phyloP scores from a whole-genome alignment of 2,888 invertebrate species.

The Asteroscopus sphinx region DNA sequence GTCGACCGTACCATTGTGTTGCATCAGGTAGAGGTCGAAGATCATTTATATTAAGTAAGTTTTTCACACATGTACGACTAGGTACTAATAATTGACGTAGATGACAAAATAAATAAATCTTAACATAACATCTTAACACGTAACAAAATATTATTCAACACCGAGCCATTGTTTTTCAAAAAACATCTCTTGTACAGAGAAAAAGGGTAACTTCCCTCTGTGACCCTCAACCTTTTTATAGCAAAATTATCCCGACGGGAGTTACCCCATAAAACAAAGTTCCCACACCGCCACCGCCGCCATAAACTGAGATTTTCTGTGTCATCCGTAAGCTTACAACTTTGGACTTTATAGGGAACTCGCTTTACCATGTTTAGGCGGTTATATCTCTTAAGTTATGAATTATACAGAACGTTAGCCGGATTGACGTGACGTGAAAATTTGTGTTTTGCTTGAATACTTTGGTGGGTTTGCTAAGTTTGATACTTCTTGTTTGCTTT shows the following conservation, averaged over 20 bases:
- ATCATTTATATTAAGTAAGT: too few relatives aligned
- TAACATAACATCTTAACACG: not conserved
- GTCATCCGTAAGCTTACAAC: slow-evolving; percentile 60
- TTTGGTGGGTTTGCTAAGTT: slow-evolving; percentile 6
- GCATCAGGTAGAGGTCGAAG: too few relatives aligned
- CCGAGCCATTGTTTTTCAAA: slow-evolving; percentile 15
- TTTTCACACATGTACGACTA: too few relatives aligned
- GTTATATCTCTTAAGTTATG: slow-evolving; percentile 46
- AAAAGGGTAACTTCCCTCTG: slow-evolving; percentile 44
- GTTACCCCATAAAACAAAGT: slow-evolving; percentile 63
- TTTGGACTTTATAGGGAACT: slow-evolving; percentile 51
- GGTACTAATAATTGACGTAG: too few relatives aligned
- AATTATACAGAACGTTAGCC: slow-evolving; percentile 48
- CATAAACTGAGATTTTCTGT: slow-evolving; percentile 63
- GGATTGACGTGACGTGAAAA: slow-evolving; percentile 32
- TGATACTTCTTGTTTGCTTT: slow-evolving; percentile 8
- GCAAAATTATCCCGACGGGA: slow-evolving; percentile 59
- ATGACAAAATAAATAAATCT: not conserved
- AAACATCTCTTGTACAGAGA: slow-evolving; percentile 21
- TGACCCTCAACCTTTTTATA: slow-evolving; percentile 59
- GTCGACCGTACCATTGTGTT: too few relatives aligned
- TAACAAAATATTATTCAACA: not conserved
- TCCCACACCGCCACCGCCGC: slow-evolving; percentile 45
- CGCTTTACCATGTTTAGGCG: slow-evolving; percentile 44
- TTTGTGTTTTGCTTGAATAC: slow-evolving; percentile 22